Conservation (phyloP, 2,113 vertebrate species). For the Sapajus apella region DNA sequence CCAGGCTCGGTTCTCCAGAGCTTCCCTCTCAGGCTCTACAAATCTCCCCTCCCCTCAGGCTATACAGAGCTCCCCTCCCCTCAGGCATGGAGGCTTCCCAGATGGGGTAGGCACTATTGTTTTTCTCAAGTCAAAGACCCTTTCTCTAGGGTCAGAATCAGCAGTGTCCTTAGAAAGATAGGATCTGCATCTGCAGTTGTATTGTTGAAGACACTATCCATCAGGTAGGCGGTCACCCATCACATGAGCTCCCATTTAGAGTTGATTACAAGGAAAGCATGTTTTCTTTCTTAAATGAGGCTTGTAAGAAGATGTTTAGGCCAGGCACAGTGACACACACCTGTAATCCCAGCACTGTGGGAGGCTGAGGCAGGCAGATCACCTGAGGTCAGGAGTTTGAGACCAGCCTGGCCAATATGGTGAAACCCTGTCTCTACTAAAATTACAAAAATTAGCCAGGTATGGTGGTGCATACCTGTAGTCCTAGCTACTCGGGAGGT, state of each 20-base stretch:
- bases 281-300: neutral
- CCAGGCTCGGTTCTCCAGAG: neutral
- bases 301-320: neutral
- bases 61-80: too few relatives aligned
- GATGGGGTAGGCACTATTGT: fast-evolving
- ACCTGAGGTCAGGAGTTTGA: too few relatives aligned
- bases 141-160: neutral
- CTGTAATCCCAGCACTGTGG: too few relatives aligned
- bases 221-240: neutral
- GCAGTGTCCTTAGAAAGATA: neutral
- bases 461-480: too few relatives aligned
- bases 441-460: too few relatives aligned
- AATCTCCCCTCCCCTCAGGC: too few relatives aligned
- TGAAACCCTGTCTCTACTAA: too few relatives aligned
- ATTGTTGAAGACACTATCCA: neutral
- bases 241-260: neutral
- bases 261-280: neutral
- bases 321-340: too few relatives aligned
- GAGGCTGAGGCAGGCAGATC: too few relatives aligned
- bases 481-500: too few relatives aligned
- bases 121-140: neutral
- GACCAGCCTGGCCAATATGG: too few relatives aligned
- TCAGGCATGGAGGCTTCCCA: neutral
- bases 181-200: neutral
- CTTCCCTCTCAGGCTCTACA: too few relatives aligned